A percentile compares a stretch with the other conserved stretches of the same genome.
phyloP scores from a whole-genome alignment of 2,797 vertebrate species.

The Falco rusticolus region DNA sequence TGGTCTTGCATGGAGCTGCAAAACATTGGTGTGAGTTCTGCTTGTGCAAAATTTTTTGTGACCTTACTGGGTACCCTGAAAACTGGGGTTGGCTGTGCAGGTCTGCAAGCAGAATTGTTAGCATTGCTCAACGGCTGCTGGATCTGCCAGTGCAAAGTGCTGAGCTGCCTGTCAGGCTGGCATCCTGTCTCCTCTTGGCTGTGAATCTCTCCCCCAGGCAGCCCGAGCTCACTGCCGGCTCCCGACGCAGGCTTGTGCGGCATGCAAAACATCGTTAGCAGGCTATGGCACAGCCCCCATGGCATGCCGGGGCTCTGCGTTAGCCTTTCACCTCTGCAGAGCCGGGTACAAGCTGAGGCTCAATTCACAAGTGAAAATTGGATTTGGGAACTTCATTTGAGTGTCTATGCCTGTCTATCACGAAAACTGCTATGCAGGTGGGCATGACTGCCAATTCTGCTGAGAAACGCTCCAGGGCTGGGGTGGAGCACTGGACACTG shows the following conservation, averaged over 20 bases:
- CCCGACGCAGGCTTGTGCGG: fast-evolving
- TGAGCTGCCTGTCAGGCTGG: not conserved
- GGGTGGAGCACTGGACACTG: not conserved
- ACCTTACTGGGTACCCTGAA: not conserved
- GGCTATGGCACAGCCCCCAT: not conserved
- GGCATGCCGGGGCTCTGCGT: not conserved
- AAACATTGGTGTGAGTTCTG: not conserved
- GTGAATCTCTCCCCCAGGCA: not conserved
- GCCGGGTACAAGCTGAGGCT: not conserved
- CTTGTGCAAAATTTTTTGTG: fast-evolving
- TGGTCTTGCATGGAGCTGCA: not conserved
- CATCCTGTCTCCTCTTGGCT: not conserved
- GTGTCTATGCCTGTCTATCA: not conserved
- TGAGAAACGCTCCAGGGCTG: not conserved
- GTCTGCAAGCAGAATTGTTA: not conserved
- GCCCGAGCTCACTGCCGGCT: not conserved
- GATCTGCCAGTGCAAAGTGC: not conserved
- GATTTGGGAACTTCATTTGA: not conserved
- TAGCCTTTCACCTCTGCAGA: not conserved
- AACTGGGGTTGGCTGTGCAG: not conserved
- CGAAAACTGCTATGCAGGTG: not conserved
- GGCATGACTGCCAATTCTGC: not conserved
- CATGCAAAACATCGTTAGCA: not conserved
- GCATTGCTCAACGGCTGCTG: not conserved
- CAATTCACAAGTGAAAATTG: not conserved